A percentile compares a stretch with the other conserved stretches of the same genome.
phyloP scores from a whole-genome alignment of 2,888 invertebrate species.

The Clusia tigrina region DNA sequence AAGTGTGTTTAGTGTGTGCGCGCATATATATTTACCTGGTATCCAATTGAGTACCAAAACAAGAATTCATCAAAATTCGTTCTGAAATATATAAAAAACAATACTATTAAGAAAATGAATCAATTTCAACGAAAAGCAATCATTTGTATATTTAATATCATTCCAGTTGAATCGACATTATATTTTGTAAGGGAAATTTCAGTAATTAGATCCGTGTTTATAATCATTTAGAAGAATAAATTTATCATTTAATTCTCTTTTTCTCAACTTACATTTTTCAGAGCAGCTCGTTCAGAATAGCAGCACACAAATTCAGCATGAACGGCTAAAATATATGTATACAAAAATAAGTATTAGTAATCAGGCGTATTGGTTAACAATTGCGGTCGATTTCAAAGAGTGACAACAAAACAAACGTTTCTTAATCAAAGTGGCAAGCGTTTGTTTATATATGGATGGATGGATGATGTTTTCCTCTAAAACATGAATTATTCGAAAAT shows the following conservation, averaged over 20 bases:
- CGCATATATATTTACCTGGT: background rate
- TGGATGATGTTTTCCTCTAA: too few relatives aligned
- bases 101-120: background rate
- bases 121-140: background rate
- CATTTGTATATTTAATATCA: conserved; percentile 20
- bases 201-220: conserved; percentile 50
- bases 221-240: conserved; percentile 37
- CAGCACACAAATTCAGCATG: too few relatives aligned
- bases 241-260: too few relatives aligned
- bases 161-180: conserved; percentile 21
- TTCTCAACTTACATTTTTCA: too few relatives aligned
- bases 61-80: conserved; percentile 5
- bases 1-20: background rate
- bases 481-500: too few relatives aligned
- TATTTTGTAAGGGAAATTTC: conserved; percentile 39
- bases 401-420: too few relatives aligned
- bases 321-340: conserved; percentile 2
- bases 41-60: background rate
- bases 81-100: background rate
- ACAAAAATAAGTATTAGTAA: too few relatives aligned
- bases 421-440: too few relatives aligned
- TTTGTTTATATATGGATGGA: too few relatives aligned
- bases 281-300: too few relatives aligned
- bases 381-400: too few relatives aligned
- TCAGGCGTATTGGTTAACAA: too few relatives aligned